A percentile compares a stretch with the other conserved stretches of the same genome.
Evolutionary conservation across 1,140 invertebrate species (phyloP).

Genomic region (Paraescarpia echinospica): DNA sequence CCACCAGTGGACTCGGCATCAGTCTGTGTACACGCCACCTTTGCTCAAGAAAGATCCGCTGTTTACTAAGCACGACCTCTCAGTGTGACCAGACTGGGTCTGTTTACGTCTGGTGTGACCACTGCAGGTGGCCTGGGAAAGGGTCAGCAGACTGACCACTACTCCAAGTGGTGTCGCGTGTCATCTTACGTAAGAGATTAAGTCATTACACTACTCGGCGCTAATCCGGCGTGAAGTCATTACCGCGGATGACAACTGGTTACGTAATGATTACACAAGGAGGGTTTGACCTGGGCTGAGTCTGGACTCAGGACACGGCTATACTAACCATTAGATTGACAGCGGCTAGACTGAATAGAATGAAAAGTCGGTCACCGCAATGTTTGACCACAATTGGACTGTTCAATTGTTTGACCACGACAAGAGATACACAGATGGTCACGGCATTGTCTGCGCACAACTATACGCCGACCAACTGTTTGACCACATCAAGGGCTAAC

Average conservation of each 20-base stretch:
- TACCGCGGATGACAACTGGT: not conserved
- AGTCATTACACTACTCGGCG: not conserved
- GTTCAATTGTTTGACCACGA: no score
- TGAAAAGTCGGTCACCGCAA: no score
- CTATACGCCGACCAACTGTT: no score
- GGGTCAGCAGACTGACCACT: not conserved
- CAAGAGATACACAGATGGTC: no score
- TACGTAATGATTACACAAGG: not conserved
- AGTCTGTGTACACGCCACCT: not conserved
- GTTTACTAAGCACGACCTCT: not conserved
- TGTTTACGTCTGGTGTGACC: not conserved
- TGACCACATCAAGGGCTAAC: not conserved
- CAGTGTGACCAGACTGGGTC: not conserved
- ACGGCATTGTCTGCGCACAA: no score
- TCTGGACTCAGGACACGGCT: not conserved
- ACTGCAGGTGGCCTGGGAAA: not conserved
- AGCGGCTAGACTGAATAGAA: not conserved
- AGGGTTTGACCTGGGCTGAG: not conserved
- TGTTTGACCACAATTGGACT: no score
- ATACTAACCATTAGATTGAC: not conserved
- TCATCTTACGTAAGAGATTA: not conserved
- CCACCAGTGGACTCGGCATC: not conserved
- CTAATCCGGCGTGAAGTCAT: not conserved
- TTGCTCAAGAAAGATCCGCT: not conserved
- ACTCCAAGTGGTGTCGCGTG: conserved; percentile 3